Base-by-base conservation (phyloP, 2,113 vertebrate genomes). In the Cygnus atratus region DNA sequence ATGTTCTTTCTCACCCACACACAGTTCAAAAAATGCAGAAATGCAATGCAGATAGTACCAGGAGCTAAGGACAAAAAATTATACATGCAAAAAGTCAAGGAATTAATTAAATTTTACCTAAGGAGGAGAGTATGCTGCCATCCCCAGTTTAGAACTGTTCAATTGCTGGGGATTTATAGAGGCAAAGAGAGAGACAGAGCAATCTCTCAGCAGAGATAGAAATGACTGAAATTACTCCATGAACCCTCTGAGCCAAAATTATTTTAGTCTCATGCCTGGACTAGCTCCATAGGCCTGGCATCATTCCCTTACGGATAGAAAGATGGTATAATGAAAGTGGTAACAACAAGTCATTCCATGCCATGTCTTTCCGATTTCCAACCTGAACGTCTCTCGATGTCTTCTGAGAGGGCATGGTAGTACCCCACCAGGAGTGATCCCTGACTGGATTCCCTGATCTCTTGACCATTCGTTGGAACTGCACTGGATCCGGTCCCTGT, bases 251-350 rank as follows among this genome's bases (percentile, higher is more conserved):
- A 92, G 83, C 76, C 76, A 96, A 88, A 87, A 77, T 85, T 95
- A 92, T 93, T 96, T 96, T 84, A 87, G 90, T 87, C 59, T 92
- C 20, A 71, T 66, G 59, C 24, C 54, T 94, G 88, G 67, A 87
- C 41, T 70, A 82, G 73, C 77, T 94, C 81, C 66, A 83, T 58
- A 66, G 58, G 19, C 52, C 68, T 95, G 88, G 66, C 77, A 80
- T 73, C 41, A 13, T 79, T 88, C 74, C 76, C 33, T 76, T 35
- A 48, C 43, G 50, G 70, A 39, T 10, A 91, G 66, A 73, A 89
- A 85, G 48, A 79, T 73, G 44, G 31, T 73, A 75, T 2, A 22
- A 59, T 87, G n/a, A 79, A 70, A 87, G n/a, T 41, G 44, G 24
- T 62, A 84, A 41, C 39, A 89, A 33, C 11, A 77, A 62, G 55